Base-by-base conservation (phyloP, 2,888 invertebrate genomes). In the Girardia tigrina region DNA sequence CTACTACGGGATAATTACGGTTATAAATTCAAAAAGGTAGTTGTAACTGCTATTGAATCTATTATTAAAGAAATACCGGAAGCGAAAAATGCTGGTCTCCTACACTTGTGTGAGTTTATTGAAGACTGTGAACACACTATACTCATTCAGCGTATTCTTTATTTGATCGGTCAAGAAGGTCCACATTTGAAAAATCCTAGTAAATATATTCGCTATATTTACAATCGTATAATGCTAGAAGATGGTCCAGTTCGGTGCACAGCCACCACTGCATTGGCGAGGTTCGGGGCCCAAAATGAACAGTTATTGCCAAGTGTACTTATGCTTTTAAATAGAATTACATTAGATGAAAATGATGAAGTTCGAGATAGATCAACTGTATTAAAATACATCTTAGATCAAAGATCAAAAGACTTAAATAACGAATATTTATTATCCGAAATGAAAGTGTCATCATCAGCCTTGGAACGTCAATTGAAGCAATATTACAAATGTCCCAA, bases 61-160 rank as follows among this genome's bases (percentile, higher is more conserved):
- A 90, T 98, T 74, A 94, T 99, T 77, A 95, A 97, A 84, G 95
- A 95, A 82, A 97, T 97, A 83, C 91, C 91, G 0, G 97, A 97
- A 78, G 94, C 97, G 0, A 97, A 95, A 83, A 97, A 97, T 85
- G 90, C 91, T 0, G 95, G 88, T 16, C 85, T 99, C 16, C 92
- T 94, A 0, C 95, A 98, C 85, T 87, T 99, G 1, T 98, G 98
- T 82, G 98, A 99, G 85, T 99, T 99, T 81, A 99, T 99, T 79
- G 98, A 99, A 82, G 98, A 99, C 84, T 99, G 98, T 82, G 98
- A 99, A 81, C 97, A 99, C 83, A 91, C 92, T 0, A 91, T 92
- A 76, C 87, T 99, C 79, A 95, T 97, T 1, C 97, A 97, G 0
- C 88, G 94, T 28, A 97, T 99, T 79, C 87, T 99, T 56, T 94